Conservation (phyloP, 2,888 invertebrate genomes). For the Mesodorylaimus sp. region DNA sequence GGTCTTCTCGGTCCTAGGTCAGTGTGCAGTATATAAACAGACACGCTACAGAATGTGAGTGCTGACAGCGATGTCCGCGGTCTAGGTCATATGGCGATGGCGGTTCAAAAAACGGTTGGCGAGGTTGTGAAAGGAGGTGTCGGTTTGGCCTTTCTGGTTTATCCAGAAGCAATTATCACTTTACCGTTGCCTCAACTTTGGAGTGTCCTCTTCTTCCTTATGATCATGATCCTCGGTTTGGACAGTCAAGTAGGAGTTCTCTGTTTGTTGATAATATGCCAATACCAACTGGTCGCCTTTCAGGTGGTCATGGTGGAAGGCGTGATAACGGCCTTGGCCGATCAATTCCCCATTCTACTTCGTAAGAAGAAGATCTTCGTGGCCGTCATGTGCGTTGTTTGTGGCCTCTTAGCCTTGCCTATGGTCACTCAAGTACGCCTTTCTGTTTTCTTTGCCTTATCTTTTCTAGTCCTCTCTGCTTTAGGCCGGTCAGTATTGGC, state of each 20-base stretch:
- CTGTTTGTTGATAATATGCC: neutral
- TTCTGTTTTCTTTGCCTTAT: neutral
- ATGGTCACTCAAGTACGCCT: constrained; percentile 25
- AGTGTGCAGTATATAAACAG: no score
- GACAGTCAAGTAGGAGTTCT: constrained; percentile 15
- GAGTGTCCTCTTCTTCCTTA: constrained; percentile 29
- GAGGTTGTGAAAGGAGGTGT: constrained; percentile 30
- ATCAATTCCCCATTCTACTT: constrained; percentile 24
- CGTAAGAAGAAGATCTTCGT: constrained; percentile 24
- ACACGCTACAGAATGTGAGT: no score
- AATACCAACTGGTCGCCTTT: constrained; percentile 3
- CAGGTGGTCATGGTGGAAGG: constrained; percentile 31
- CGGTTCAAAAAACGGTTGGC: constrained; percentile 11
- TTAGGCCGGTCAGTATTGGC: constrained; percentile 67
- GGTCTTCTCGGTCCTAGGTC: constrained; percentile 14
- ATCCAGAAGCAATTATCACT: constrained; percentile 31
- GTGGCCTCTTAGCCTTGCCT: constrained; percentile 25
- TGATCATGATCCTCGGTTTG: constrained; percentile 27
- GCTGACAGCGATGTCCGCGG: no score
- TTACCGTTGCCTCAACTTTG: constrained; percentile 31
- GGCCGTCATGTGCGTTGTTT: constrained; percentile 20
- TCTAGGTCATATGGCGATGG: constrained; percentile 13
- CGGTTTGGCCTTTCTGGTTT: constrained; percentile 31
- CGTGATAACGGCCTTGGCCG: constrained; percentile 27
- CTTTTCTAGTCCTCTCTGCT: constrained; percentile 15